Conservation (phyloP, 2,888 invertebrate genomes). For the Zaprionus bogoriensis region DNA sequence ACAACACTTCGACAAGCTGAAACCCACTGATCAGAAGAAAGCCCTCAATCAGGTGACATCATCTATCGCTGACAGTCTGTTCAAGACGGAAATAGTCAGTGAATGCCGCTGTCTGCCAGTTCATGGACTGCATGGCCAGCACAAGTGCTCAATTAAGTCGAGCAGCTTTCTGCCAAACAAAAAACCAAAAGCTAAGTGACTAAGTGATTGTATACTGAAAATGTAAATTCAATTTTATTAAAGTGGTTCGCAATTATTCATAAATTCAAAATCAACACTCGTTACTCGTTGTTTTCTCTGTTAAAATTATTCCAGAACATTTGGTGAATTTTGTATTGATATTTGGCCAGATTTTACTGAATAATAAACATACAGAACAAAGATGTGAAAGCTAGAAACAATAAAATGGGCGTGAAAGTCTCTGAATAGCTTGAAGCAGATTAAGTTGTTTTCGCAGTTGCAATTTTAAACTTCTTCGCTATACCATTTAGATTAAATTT, state of each 20-base stretch:
- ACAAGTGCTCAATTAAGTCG: constrained; percentile 76
- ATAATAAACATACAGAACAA: no score
- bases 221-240: not conserved
- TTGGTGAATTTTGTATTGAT: no score
- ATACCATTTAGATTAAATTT: no score
- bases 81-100: constrained; percentile 80
- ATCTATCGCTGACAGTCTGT: constrained; percentile 81
- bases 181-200: constrained; percentile 66
- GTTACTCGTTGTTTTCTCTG: no score
- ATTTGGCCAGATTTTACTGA: no score
- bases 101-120: constrained; percentile 77
- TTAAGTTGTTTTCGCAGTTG: no score
- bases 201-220: not conserved
- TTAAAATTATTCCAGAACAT: no score
- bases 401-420: no score
- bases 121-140: constrained; percentile 79
- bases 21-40: constrained; percentile 72
- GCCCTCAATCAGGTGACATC: constrained; percentile 73
- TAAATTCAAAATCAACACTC: no score
- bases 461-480: no score
- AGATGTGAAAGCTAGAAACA: no score
- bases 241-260: not conserved
- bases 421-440: no score
- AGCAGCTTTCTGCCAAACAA: constrained; percentile 79
- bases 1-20: constrained; percentile 75